Conservation (phyloP, 2,797 vertebrate genomes). For the Bothrops alternatus region DNA sequence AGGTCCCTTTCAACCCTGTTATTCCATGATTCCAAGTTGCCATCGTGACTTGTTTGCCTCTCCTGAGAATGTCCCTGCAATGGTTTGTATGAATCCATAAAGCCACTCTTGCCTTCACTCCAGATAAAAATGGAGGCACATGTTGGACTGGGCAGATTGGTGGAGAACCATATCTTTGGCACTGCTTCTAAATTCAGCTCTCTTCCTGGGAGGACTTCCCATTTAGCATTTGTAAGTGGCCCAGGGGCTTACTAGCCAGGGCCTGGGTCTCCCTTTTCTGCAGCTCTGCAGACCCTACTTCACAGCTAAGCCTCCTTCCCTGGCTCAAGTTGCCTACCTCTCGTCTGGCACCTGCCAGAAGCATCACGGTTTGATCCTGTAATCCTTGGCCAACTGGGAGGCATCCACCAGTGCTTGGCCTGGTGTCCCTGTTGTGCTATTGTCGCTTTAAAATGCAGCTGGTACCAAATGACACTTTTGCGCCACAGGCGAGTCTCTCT, state of each 20-base stretch:
- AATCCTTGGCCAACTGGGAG: not conserved
- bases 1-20: not conserved
- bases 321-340: not conserved
- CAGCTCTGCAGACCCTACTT: not conserved
- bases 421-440: too few relatives aligned
- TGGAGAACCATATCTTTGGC: not conserved
- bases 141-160: not conserved
- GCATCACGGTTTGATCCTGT: rapidly evolving
- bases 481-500: not conserved
- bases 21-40: not conserved
- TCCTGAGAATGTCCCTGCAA: not conserved
- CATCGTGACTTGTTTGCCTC: not conserved
- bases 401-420: not conserved
- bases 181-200: not conserved
- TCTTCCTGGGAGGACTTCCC: not conserved
- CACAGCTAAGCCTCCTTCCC: not conserved
- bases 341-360: not conserved
- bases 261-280: not conserved
- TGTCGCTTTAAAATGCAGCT: not conserved
- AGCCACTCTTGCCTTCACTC: not conserved
- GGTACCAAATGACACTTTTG: not conserved
- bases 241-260: not conserved
- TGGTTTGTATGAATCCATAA: not conserved
- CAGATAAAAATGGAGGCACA: not conserved
- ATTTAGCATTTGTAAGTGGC: not conserved